Base-by-base conservation (phyloP, 2,797 vertebrate genomes). In the Sebastes iracundus region DNA sequence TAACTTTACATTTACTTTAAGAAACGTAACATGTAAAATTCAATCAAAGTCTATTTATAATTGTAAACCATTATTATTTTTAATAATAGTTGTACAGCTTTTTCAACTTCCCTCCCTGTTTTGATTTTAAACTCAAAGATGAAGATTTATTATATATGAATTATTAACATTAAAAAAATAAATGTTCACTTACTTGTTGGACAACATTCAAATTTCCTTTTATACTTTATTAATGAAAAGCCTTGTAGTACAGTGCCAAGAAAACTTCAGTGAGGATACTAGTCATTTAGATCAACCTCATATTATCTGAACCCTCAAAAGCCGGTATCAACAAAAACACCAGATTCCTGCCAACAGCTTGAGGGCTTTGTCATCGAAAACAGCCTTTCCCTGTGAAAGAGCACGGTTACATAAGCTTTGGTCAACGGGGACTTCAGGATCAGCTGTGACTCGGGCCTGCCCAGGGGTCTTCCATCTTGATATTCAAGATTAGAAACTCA, bases 321-420 rank as follows among this genome's bases (percentile, higher is more conserved):
- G 60, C 60, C 42, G 42, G 49, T 9, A 5, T 73, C 53, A 80
- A 81, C n/a, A 73, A 58, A 77, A 75, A 12, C 25, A 38, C 4
- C 46, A 2, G 20, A 16, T 69, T 2, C 3, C 22, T 77, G 73
- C 70, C 80, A 78, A 28, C 18, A 14, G 2, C 35, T 6, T 0
- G 2, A 53, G 28, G 30, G n/a, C 61, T 79, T 81, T 67, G 52
- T 70, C 67, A 69, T 18, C 64, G 35, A 66, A 58, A 81, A n/a
- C 70, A 72, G 61, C 53, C 2, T 33, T 23, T n/a, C 64, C 32
- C 58, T 75, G 59, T 61, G 66, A 86, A 73, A 0, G 20, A 20
- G 33, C 25, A 3, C 60, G 5, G 76, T 85, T 88, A 79, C 53
- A 74, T 80, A 81, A 87, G 67, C 55, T 73, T 35, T 18, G 20